Percentiles rank a stretch among this genome's conserved stretches.
phyloP scores from a whole-genome alignment of 1,140 invertebrate genomes.

The Frieseomelitta varia region DNA sequence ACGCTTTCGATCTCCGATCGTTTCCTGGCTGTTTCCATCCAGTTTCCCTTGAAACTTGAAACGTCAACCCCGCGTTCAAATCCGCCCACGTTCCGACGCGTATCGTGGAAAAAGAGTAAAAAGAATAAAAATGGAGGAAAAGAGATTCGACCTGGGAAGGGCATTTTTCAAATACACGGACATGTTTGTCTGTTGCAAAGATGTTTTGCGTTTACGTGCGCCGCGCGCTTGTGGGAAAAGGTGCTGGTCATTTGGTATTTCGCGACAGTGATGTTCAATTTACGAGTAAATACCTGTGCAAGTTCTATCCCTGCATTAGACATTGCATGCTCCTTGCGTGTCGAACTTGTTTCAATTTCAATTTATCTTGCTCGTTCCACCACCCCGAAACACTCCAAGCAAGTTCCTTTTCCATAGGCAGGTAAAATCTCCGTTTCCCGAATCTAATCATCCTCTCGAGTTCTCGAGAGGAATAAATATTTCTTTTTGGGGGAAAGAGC shows the following conservation, averaged over 20 bases:
- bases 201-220: slow-evolving; percentile 36
- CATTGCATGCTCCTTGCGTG: no score
- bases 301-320: no score
- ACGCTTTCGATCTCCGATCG: slow-evolving; percentile 29
- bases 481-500: slow-evolving; percentile 1
- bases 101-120: slow-evolving; percentile 8
- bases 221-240: background rate
- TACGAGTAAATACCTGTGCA: background rate
- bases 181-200: background rate
- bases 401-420: no score
- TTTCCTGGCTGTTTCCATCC: slow-evolving; percentile 24
- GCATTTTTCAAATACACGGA: background rate
- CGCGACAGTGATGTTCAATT: slow-evolving; percentile 7
- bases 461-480: background rate
- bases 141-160: background rate
- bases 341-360: no score
- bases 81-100: slow-evolving; percentile 41
- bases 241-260: slow-evolving; percentile 28
- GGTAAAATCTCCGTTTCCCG: no score
- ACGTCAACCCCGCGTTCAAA: slow-evolving; percentile 45
- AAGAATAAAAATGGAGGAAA: background rate
- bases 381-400: no score
- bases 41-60: slow-evolving; percentile 41
- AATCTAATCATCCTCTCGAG: no score
- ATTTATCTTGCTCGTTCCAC: no score